Evolutionary conservation across 2,888 invertebrate species (phyloP).

Genomic region (Brachypalpus laphriformis): DNA sequence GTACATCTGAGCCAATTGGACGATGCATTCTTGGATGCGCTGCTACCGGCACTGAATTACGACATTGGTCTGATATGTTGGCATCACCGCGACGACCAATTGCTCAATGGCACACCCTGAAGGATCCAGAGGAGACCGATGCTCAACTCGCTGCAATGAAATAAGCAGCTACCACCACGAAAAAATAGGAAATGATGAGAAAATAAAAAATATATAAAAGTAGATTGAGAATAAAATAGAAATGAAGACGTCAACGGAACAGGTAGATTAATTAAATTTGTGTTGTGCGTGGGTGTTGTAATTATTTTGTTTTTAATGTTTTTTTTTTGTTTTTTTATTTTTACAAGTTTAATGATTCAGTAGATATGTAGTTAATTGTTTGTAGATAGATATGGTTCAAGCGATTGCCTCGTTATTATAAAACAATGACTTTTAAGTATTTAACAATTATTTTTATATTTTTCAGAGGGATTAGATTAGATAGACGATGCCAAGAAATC

Average conservation of each 20-base stretch:
- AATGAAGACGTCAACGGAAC: conserved; percentile 66
- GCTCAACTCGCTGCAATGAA: conserved; percentile 82
- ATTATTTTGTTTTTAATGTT: background rate
- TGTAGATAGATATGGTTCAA: conserved; percentile 20
- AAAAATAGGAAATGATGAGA: conserved; percentile 65
- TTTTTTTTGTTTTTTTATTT: background rate
- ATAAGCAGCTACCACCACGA: conserved; percentile 49
- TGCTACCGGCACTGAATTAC: conserved; percentile 98
- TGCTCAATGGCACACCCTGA: conserved; percentile 99
- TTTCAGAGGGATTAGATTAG: too few relatives aligned
- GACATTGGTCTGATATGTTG: conserved; percentile 99
- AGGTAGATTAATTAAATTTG: conserved; percentile 64
- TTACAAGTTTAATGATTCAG: background rate
- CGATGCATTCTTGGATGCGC: conserved; percentile 98
- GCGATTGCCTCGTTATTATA: conserved; percentile 17
- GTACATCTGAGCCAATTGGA: conserved; percentile 99
- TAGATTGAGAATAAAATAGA: conserved; percentile 21
- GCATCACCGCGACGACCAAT: conserved; percentile 99
- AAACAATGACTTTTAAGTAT: too few relatives aligned
- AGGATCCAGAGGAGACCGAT: conserved; percentile 94
- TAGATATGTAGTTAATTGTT: conserved; percentile 6
- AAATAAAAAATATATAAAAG: conserved; percentile 25
- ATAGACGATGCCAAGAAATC: too few relatives aligned
- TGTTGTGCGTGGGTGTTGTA: conserved; percentile 62
- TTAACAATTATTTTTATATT: too few relatives aligned